Evolutionary conservation across 2,113 vertebrate species (phyloP).

Genomic region (human): DNA sequence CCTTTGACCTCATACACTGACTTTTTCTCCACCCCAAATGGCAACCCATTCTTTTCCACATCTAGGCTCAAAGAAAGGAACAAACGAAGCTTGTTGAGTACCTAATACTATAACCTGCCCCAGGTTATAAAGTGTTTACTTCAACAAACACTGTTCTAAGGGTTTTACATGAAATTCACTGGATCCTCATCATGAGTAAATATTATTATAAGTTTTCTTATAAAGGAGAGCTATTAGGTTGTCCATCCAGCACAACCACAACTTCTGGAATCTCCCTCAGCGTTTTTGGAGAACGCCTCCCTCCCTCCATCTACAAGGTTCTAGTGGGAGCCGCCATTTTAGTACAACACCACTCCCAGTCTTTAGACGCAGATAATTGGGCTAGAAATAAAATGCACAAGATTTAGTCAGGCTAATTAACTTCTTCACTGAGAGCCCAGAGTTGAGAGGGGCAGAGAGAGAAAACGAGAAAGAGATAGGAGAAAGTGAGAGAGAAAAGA

Average conservation of each 20-base stretch:
- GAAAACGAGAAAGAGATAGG: neutral
- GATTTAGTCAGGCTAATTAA: neutral
- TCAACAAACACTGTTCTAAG: neutral
- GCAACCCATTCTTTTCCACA: neutral
- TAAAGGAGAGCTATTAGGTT: neutral
- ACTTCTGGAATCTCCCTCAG: neutral
- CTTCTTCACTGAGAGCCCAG: neutral
- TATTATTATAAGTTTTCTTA: neutral
- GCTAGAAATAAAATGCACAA: neutral
- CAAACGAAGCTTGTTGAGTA: neutral
- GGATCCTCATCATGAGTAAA: neutral
- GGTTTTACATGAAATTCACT: neutral
- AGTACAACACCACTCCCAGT: neutral
- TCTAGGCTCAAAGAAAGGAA: neutral
- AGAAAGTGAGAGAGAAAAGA: neutral
- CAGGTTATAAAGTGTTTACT: neutral
- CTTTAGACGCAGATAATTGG: neutral
- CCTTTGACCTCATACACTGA: neutral
- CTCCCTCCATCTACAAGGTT: neutral
- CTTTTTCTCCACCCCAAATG: neutral
- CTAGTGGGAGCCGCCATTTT: neutral
- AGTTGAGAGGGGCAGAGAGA: neutral
- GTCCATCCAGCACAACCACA: neutral
- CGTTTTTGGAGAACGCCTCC: neutral
- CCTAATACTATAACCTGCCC: neutral